Evolutionary conservation across 2,888 invertebrate genomes (phyloP), one percentile per base, ranked within the genome.

Genomic region (Caenorhabditis doughertyi): DNA sequence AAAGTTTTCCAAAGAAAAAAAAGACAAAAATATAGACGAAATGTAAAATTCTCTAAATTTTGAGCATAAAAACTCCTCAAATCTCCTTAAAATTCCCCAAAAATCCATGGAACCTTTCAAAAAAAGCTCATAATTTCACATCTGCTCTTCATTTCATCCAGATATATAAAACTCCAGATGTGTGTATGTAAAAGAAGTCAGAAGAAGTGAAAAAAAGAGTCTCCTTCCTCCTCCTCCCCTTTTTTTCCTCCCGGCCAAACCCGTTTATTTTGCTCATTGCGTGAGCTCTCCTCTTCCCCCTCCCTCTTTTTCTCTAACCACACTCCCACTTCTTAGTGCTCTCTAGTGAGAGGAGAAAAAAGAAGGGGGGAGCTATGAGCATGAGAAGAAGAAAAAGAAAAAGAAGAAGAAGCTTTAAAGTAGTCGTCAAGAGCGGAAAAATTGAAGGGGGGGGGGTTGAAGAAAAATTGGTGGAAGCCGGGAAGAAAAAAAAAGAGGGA

Each of bases 361-460:
- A 35, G 42, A 25, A 39, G 16, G 44, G 35, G n/a, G 35, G 25
- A 18, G 44, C 7, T 16, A 39, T 39, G 44, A 18, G n/a, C 16
- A n/a, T 23, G 55, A 58, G 25, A 58, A 56, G 35, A 58, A 49
- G 35, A 27, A 47, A 23, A 32, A 25, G 8, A 25, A 65, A 11
- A 27, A 5, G 53, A 53, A 64, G 53, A 55, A 27, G 68, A 44
- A 35, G 70, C 79, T 58, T 71, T 47, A 79, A 79, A 79, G 79
- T 79, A 79, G 79, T 79, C 71, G 71, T 71, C 42, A 39, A 62
- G 58, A 53, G 39, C 18, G n/a, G 27, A 29, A 44, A n/a, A n/a
- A n/a, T n/a, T n/a, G 35, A 49, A 23, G 16, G 47, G 13, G 67
- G 39, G 51, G 27, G 51, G 25, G 72, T 44, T 23, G 18, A 47